Conservation (phyloP, 2,888 invertebrate genomes). For the Mythimna albipuncta region DNA sequence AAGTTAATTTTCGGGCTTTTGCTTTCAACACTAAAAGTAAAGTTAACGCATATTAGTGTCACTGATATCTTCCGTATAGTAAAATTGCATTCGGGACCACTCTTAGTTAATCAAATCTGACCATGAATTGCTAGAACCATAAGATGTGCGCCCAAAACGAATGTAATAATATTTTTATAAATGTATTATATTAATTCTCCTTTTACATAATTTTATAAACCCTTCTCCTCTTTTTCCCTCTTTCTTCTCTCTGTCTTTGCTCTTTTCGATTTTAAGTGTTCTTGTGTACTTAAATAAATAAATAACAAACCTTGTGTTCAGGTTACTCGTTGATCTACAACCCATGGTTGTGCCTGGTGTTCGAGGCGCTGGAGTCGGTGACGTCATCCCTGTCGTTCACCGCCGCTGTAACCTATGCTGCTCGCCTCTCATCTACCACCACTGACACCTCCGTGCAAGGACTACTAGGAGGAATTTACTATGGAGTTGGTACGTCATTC, state of each 20-base stretch:
- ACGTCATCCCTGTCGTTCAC: conserved; percentile 94
- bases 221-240: too few species aligned
- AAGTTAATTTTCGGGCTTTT: background rate
- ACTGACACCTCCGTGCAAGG: conserved; percentile 95
- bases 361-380: conserved; percentile 94
- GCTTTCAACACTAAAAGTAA: background rate
- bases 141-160: background rate
- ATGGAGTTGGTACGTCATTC: conserved; percentile 92
- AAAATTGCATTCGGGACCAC: background rate
- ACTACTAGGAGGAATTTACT: conserved; percentile 94
- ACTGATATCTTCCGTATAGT: background rate
- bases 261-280: too few species aligned
- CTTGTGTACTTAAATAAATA: too few species aligned
- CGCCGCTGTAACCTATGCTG: conserved; percentile 95
- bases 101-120: background rate
- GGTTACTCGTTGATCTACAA: conserved; percentile 94
- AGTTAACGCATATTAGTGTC: background rate
- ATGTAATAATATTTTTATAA: too few species aligned
- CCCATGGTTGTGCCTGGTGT: conserved; percentile 94
- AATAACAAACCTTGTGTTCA: conserved; percentile 64
- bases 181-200: background rate
- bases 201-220: background rate
- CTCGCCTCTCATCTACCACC: conserved; percentile 93
- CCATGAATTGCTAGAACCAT: background rate
- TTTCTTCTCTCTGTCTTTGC: too few species aligned